Conservation (phyloP, 2,113 vertebrate genomes). For the Donacobius atricapilla region DNA sequence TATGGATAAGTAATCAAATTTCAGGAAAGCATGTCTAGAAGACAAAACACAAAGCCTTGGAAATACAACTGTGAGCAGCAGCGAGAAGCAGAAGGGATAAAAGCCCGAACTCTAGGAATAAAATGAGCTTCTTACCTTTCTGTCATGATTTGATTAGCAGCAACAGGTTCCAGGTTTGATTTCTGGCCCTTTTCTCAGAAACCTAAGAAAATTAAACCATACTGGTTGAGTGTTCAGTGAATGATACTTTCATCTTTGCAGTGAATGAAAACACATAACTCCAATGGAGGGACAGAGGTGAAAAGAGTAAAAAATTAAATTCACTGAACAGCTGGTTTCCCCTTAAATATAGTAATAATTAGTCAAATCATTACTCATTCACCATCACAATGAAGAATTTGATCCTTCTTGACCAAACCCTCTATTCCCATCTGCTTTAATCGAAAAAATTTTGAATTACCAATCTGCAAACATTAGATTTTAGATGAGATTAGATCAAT, state of each 20-base stretch:
- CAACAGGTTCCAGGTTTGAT: background rate
- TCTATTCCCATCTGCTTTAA: background rate
- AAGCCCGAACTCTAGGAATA: background rate
- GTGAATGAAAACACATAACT: background rate
- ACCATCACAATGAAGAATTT: background rate
- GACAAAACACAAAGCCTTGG: background rate
- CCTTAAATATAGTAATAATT: background rate
- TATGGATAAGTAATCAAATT: background rate
- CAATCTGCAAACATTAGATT: background rate
- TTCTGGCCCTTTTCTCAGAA: background rate
- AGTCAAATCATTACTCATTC: background rate
- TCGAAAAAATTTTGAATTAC: background rate
- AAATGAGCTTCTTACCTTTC: background rate
- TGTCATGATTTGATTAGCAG: background rate
- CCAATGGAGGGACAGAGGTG: background rate
- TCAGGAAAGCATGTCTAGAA: background rate
- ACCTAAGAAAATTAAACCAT: conserved; percentile 1
- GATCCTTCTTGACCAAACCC: background rate
- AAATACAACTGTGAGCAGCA: background rate
- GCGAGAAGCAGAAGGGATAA: background rate
- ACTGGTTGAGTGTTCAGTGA: background rate
- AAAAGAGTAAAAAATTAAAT: background rate
- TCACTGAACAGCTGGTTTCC: background rate
- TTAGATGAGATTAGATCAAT: background rate
- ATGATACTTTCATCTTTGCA: background rate